A percentile compares a stretch with the other conserved stretches of the same genome.
These are phyloP conservation scores for Artibeus lituratus DNA, from an alignment of 2,797 vertebrate genomes.

Conservation along the genomic window DNA sequence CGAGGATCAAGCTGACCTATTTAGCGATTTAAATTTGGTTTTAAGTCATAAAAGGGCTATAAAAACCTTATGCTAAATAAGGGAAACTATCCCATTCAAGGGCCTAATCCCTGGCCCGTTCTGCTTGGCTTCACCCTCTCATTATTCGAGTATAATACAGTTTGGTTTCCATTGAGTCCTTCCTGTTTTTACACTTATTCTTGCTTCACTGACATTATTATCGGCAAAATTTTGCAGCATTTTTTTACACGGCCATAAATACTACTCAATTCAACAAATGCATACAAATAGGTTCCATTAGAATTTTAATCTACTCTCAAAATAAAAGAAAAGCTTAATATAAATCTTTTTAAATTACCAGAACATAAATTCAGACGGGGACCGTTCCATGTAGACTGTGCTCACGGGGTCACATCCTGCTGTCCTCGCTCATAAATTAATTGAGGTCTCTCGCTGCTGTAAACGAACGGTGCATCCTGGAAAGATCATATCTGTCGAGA, in stretches of 20 bases:
- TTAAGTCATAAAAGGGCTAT: slow-evolving; percentile 63
- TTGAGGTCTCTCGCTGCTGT: slow-evolving; percentile 81
- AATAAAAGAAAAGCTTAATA: slow-evolving; percentile 84
- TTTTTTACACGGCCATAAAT: slow-evolving; percentile 80
- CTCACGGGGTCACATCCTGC: slow-evolving; percentile 79
- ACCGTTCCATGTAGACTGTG: slow-evolving; percentile 76
- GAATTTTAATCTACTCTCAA: slow-evolving; percentile 85
- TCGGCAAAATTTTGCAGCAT: slow-evolving; percentile 75
- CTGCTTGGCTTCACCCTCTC: slow-evolving; percentile 68
- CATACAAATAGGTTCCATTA: slow-evolving; percentile 85
- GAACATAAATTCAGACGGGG: slow-evolving; percentile 83
- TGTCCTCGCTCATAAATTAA: slow-evolving; percentile 84
- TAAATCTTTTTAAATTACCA: slow-evolving; percentile 84
- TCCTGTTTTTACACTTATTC: slow-evolving; percentile 75
- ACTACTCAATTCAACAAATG: slow-evolving; percentile 83
- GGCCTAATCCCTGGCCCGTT: slow-evolving; percentile 55
- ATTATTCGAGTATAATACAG: slow-evolving; percentile 71
- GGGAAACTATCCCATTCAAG: slow-evolving; percentile 49
- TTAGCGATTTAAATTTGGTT: slow-evolving; percentile 65
- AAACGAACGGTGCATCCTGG: slow-evolving; percentile 81
- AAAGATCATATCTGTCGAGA: slow-evolving; percentile 86
- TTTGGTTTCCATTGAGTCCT: slow-evolving; percentile 67
- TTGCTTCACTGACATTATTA: slow-evolving; percentile 80
- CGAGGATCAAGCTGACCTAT: neutral
- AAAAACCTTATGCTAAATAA: slow-evolving; percentile 65